Percentiles rank a stretch among this genome's conserved stretches.
These are phyloP conservation scores for Neodiprion fabricii DNA, from an alignment of 1,140 invertebrate species.

Conservation along the genomic window DNA sequence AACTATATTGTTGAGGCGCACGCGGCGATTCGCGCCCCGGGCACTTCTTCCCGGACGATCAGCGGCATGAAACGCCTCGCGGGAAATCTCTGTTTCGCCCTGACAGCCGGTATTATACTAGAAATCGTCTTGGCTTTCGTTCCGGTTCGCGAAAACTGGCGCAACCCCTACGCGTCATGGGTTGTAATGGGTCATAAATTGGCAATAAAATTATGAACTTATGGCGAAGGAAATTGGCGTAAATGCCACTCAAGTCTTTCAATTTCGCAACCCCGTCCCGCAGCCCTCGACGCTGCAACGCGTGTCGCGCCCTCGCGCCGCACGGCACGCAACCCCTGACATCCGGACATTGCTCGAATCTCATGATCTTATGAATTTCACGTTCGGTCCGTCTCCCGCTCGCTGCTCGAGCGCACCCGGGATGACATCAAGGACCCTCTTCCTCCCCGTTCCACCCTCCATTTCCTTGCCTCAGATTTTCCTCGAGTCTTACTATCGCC, in stretches of 20 bases:
- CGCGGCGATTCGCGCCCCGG: slow-evolving; percentile 24
- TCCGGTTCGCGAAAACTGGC: neutral
- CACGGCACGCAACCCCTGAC: slow-evolving; percentile 15
- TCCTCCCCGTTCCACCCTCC: too few species aligned
- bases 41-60: neutral
- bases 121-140: too few species aligned
- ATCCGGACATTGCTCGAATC: slow-evolving; percentile 26
- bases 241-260: slow-evolving; percentile 53
- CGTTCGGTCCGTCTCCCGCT: neutral
- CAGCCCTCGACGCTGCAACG: neutral
- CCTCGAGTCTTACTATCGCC: too few species aligned
- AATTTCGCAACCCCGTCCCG: slow-evolving; percentile 47
- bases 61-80: too few species aligned
- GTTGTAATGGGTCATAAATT: slow-evolving; percentile 51
- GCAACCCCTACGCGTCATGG: slow-evolving; percentile 28
- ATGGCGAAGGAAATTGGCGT: slow-evolving; percentile 55
- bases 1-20: neutral
- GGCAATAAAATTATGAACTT: slow-evolving; percentile 59
- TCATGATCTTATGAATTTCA: slow-evolving; percentile 25
- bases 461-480: too few species aligned
- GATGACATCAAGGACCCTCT: too few species aligned
- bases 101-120: too few species aligned
- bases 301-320: neutral
- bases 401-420: too few species aligned
- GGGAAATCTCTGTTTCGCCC: too few species aligned